These are phyloP conservation scores for Todiramphus chloris DNA, from an alignment of 2,113 vertebrate genomes.

Conservation along the genomic window DNA sequence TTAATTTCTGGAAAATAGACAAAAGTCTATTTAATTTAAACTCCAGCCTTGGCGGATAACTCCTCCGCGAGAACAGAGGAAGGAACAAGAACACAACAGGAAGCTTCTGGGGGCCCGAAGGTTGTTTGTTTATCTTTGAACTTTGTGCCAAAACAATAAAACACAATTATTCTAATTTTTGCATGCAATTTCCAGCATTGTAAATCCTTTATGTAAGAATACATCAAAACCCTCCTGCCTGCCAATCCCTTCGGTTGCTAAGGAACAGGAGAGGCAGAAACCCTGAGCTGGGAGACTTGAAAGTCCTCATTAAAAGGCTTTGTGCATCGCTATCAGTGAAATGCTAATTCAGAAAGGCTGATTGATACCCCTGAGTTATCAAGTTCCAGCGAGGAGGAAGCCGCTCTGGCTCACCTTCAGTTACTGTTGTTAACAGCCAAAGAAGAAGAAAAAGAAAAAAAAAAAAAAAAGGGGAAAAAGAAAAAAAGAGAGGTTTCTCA, in stretches of 20 bases:
- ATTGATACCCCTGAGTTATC: slow-evolving; percentile 66
- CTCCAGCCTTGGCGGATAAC: background rate
- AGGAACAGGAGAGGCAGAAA: slow-evolving; percentile 69
- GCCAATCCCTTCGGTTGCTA: slow-evolving; percentile 76
- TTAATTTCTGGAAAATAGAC: slow-evolving; percentile 30
- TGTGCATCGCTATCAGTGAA: slow-evolving; percentile 70
- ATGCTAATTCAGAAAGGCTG: slow-evolving; percentile 71
- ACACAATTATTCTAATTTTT: slow-evolving; percentile 71
- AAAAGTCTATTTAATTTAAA: background rate
- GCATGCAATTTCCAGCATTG: slow-evolving; percentile 43
- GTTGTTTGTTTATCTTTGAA: slow-evolving; percentile 72
- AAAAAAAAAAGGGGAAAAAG: background rate
- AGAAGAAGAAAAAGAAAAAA: background rate
- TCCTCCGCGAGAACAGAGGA: background rate
- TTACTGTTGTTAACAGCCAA: background rate
- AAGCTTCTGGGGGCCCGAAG: slow-evolving; percentile 36
- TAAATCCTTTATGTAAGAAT: slow-evolving; percentile 62
- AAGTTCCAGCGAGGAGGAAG: slow-evolving; percentile 54
- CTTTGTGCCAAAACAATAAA: slow-evolving; percentile 62
- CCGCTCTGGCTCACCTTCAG: slow-evolving; percentile 34
- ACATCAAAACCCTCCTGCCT: slow-evolving; percentile 70
- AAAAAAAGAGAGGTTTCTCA: slow-evolving; percentile 37
- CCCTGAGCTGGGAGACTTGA: slow-evolving; percentile 57
- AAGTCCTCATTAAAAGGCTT: slow-evolving; percentile 76
- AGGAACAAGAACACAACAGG: background rate